phyloP scores from a whole-genome alignment of 1,140 invertebrate species.

The Temnothorax curvispinosus region DNA sequence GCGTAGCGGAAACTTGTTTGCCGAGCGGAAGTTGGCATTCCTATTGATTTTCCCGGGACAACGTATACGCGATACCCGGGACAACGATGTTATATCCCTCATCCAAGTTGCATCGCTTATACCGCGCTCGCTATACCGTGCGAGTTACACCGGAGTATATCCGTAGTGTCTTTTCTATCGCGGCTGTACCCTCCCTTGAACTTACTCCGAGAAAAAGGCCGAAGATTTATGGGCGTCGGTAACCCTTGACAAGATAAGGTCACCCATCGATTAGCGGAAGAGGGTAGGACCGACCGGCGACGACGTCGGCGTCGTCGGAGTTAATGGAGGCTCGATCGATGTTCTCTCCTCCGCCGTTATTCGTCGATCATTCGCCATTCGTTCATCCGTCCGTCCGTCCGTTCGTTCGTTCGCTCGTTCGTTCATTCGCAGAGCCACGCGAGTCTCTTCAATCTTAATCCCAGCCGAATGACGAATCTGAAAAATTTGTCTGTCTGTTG shows the following conservation, averaged over 20 bases:
- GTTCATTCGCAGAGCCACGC: background rate
- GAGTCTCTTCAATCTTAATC: slow-evolving; percentile 61
- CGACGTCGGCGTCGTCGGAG: slow-evolving; percentile 25
- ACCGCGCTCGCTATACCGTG: slow-evolving; percentile 8
- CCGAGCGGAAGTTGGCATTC: slow-evolving; percentile 48
- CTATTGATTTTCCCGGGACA: slow-evolving; percentile 60
- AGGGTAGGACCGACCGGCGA: slow-evolving; percentile 46
- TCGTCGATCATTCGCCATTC: slow-evolving; percentile 45
- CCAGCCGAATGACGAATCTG: slow-evolving; percentile 49
- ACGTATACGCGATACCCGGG: slow-evolving; percentile 53
- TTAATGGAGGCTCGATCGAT: slow-evolving; percentile 66
- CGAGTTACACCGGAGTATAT: background rate
- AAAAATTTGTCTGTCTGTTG: slow-evolving; percentile 55
- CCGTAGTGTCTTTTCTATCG: slow-evolving; percentile 28
- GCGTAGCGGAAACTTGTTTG: slow-evolving; percentile 53
- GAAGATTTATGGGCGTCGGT: slow-evolving; percentile 68
- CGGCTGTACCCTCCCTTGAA: slow-evolving; percentile 67
- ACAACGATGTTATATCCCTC: slow-evolving; percentile 59
- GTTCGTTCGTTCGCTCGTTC: background rate
- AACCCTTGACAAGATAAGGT: slow-evolving; percentile 73
- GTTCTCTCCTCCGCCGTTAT: slow-evolving; percentile 54
- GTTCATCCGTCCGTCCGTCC: background rate
- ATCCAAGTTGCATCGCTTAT: slow-evolving; percentile 61
- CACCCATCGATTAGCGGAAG: slow-evolving; percentile 70
- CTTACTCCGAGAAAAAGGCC: slow-evolving; percentile 59